Evolutionary conservation across 1,140 invertebrate species (phyloP).

Genomic region (Linepithema humile): DNA sequence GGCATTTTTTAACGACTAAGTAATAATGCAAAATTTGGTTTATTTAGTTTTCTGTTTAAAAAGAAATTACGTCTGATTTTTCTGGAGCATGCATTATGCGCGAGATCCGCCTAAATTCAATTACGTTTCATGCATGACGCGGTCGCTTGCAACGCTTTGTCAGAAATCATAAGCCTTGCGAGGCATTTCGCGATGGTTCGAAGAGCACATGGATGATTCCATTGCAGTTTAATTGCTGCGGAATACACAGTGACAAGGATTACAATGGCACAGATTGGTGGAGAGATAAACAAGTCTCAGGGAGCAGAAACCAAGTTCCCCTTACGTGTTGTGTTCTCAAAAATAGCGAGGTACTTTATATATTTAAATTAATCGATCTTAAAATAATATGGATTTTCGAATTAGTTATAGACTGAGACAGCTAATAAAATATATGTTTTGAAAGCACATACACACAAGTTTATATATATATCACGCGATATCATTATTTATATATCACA

Average conservation of each 20-base stretch:
- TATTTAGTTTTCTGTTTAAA: neutral
- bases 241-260: conserved; percentile 83
- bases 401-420: neutral
- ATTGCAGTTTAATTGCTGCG: conserved; percentile 86
- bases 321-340: conserved; percentile 84
- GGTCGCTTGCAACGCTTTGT: conserved; percentile 22
- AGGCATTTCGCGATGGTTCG: conserved; percentile 27
- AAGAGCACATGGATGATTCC: conserved; percentile 57
- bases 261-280: conserved; percentile 84
- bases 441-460: neutral
- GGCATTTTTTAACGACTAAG: no score
- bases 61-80: neutral
- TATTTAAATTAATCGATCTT: neutral
- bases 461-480: neutral
- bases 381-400: neutral
- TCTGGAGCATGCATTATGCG: neutral
- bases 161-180: conserved; percentile 13
- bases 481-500: neutral
- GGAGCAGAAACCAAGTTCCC: conserved; percentile 78
- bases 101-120: neutral
- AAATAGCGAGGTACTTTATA: conserved; percentile 77
- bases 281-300: conserved; percentile 78
- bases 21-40: neutral
- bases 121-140: conserved; percentile 31
- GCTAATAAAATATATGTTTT: neutral